Evolutionary conservation across 2,888 invertebrate species (phyloP), one percentile per base, ranked within the genome.

Genomic region (Tetranychus piercei): DNA sequence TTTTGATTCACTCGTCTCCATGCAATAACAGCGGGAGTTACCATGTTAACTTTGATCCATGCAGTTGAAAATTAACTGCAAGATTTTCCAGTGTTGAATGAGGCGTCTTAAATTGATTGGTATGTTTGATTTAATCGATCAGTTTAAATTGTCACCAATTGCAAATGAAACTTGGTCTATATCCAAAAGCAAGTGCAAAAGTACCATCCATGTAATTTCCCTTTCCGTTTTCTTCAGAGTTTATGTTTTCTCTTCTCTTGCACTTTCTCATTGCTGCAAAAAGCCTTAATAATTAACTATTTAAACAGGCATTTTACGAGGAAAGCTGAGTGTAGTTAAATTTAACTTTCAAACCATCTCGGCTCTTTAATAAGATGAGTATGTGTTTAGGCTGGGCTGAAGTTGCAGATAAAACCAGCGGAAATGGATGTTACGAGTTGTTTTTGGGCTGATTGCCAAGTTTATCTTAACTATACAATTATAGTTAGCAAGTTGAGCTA

Each of bases 341-440:
- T 55, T 55, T 55, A 55, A 55, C 55, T 55, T 55, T 15, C 34
- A 34, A 34, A 70, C 43, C 43, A 55, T 72, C 23, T 72, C 73
- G 18, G 0, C 55, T 18, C 44, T 43, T 18, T 55, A 34, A 44
- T 15, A 20, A 9, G 45, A n/a, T 73, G 20, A 73, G 20, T 64
- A n/a, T 73, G 20, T 64, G 20, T 64, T 55, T 34, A 65, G 18
- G 22, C 9, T n/a, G 1, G 15, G 11, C 23, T n/a, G 18, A 0
- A 43, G 11, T 44, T 44, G 22, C 23, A 72, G 22, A 22, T 44
- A 44, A n/a, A 72, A 4, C 15, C 11, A 44, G 18, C 5, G 44
- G 45, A 45, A 72, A 44, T 11, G 45, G 72, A 45, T 45, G 72
- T 43, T 11, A 45, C 20, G 22, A 9, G 3, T 55, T 15, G 15